Percentiles rank a stretch among this genome's conserved stretches.
Evolutionary conservation across 2,113 vertebrate genomes (phyloP).

Genomic region (Heloderma charlesbogerti): DNA sequence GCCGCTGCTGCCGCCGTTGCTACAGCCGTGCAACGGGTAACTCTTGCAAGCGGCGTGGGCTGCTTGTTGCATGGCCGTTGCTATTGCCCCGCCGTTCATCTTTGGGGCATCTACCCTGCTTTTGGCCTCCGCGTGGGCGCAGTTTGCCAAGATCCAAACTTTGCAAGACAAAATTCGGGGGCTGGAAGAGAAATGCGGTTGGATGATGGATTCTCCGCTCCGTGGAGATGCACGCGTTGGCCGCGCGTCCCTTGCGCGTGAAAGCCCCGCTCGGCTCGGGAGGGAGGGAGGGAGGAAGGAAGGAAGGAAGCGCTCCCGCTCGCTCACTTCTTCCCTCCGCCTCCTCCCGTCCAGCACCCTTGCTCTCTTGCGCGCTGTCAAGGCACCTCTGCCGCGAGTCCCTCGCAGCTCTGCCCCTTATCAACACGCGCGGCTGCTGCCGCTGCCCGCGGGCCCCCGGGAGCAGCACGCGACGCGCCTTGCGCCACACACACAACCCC

Average conservation of each 20-base stretch:
- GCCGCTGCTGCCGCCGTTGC: constrained; percentile 38
- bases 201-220: neutral
- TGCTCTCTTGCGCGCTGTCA: constrained; percentile 24
- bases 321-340: neutral
- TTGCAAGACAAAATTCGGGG: neutral
- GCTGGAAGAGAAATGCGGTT: neutral
- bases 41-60: constrained; percentile 74
- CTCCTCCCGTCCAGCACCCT: constrained; percentile 2
- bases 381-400: constrained; percentile 7
- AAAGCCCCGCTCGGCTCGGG: neutral
- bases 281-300: no score
- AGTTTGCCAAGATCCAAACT: neutral
- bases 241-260: neutral
- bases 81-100: constrained; percentile 28
- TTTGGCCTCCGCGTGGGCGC: neutral
- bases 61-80: constrained; percentile 22
- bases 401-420: constrained; percentile 80
- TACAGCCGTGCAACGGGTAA: constrained; percentile 82
- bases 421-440: constrained; percentile 84
- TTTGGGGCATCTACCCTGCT: constrained; percentile 15
- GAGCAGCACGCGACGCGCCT: constrained; percentile 79
- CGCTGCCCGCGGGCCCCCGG: constrained; percentile 77
- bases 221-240: neutral
- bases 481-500: constrained; percentile 71
- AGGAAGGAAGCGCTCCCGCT: neutral